Evolutionary conservation across 92 coral and sea anemone species (phyloP), one percentile per base, ranked within the genome.

Genomic region (Palythoa heliodiscus): DNA sequence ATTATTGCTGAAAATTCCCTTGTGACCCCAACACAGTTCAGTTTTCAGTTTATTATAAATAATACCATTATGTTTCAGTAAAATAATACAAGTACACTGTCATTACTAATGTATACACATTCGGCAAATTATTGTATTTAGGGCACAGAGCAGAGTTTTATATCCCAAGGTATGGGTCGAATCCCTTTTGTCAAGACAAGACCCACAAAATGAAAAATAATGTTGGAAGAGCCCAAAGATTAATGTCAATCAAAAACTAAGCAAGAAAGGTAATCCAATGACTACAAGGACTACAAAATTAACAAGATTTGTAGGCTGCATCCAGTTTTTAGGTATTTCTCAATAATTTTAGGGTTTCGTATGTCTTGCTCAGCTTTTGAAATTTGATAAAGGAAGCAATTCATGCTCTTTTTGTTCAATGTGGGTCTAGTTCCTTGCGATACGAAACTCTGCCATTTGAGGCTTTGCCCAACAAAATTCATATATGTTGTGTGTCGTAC

Each of bases 201-300:
- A 70, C 75, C 52, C 75, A 70, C 75, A 37, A 69, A 69, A 69
- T 69, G 73, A 69, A 69, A 69, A 69, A 69, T 68, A 68, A 68
- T 69, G 73, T 69, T 69, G 73, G 73, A 69, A 69, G 73, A 69
- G 73, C 73, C 73, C 73, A 70, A 70, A 37, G 20, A 29, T 70
- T 70, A 70, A 70, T 70, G 75, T 70, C 75, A 38, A 70, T 70
- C 75, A 70, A 70, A 70, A 70, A 70, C 75, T 70, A 70, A 70
- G 75, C 75, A 70, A 70, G 75, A 70, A 70, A 70, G 75, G 75
- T 70, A 70, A 70, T 70, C 75, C 75, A 70, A 70, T 70, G 75
- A 70, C 75, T 70, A 70, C 74, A 70, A 70, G 74, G 74, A 70
- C 74, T 70, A 70, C 75, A 70, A 70, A 70, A 70, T 38, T 70